These are phyloP conservation scores for Oenanthe melanoleuca DNA, from an alignment of 2,113 vertebrate genomes.

Conservation along the genomic window DNA sequence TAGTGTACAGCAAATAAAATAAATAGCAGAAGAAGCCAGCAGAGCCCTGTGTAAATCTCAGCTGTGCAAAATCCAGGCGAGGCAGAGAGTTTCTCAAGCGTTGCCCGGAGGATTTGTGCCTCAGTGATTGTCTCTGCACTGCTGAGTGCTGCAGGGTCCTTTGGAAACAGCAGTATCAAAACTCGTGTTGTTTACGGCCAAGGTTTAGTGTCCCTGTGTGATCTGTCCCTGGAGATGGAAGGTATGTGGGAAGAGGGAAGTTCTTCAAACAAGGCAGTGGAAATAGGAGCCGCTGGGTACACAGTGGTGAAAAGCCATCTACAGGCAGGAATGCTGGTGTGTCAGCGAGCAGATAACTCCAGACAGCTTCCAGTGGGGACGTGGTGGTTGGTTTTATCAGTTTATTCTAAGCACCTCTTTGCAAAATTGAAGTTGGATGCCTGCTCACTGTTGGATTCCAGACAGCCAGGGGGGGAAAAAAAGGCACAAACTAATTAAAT, in stretches of 20 bases:
- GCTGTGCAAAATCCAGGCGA: neutral
- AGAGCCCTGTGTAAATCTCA: neutral
- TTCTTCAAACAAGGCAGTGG: slow-evolving; percentile 60
- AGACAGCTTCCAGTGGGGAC: neutral
- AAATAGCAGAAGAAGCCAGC: neutral
- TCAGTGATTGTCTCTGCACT: neutral
- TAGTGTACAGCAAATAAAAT: neutral
- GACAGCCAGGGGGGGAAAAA: neutral
- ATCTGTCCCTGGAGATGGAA: slow-evolving; percentile 65
- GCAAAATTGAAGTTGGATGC: neutral
- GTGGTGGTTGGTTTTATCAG: neutral
- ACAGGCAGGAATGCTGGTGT: slow-evolving; percentile 51
- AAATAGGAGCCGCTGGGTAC: slow-evolving; percentile 49
- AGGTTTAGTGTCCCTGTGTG: slow-evolving; percentile 59
- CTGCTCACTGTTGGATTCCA: neutral
- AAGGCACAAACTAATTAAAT: neutral
- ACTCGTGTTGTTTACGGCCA: slow-evolving; percentile 41
- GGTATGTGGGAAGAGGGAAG: slow-evolving; percentile 62
- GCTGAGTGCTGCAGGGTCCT: neutral
- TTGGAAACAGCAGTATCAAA: slow-evolving; percentile 1
- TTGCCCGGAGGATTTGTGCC: neutral
- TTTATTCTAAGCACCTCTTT: slow-evolving; percentile 1
- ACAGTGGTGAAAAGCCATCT: slow-evolving; percentile 45
- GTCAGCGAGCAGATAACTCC: neutral
- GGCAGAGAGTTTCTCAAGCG: neutral